Percentiles rank a stretch among this genome's conserved stretches.
Conservation (phyloP, 2,888 invertebrate species). For the Lymantria dispar region DNA sequence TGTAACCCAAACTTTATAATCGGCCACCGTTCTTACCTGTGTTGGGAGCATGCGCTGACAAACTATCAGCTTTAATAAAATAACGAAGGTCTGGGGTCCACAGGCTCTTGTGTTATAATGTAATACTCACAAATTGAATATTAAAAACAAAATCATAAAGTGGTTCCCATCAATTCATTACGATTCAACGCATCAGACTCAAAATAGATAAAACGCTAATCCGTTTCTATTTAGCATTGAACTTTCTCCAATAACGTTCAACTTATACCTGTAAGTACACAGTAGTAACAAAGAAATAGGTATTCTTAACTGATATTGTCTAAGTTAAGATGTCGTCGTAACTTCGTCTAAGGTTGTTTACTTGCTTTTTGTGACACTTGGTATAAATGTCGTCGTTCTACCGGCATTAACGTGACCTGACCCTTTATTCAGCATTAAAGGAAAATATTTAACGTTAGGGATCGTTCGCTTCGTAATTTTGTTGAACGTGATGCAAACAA, state of each 20-base stretch:
- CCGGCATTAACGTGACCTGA: constrained; percentile 14
- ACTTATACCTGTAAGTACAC: constrained; percentile 14
- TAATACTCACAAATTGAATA: constrained; percentile 29
- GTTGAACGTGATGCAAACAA: constrained; percentile 1
- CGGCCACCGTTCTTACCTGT: too few species aligned
- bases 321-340: constrained; percentile 15
- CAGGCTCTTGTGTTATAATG: too few species aligned
- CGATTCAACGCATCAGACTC: constrained; percentile 27
- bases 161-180: constrained; percentile 4
- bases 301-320: constrained; percentile 27
- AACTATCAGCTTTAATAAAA: too few species aligned
- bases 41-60: too few species aligned
- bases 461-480: constrained; percentile 16
- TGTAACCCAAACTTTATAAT: too few species aligned
- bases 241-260: constrained; percentile 46
- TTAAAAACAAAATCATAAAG: constrained; percentile 32
- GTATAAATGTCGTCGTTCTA: constrained; percentile 18
- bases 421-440: constrained; percentile 18
- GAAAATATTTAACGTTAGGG: constrained; percentile 8
- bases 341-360: constrained; percentile 12
- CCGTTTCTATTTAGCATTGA: constrained; percentile 47
- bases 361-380: constrained; percentile 16
- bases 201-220: constrained; percentile 57
- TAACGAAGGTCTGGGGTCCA: too few species aligned
- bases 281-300: constrained; percentile 4